A percentile compares a stretch with the other conserved stretches of the same genome.
phyloP scores from a whole-genome alignment of 2,888 invertebrate species.

The Cyaniris semiargus region DNA sequence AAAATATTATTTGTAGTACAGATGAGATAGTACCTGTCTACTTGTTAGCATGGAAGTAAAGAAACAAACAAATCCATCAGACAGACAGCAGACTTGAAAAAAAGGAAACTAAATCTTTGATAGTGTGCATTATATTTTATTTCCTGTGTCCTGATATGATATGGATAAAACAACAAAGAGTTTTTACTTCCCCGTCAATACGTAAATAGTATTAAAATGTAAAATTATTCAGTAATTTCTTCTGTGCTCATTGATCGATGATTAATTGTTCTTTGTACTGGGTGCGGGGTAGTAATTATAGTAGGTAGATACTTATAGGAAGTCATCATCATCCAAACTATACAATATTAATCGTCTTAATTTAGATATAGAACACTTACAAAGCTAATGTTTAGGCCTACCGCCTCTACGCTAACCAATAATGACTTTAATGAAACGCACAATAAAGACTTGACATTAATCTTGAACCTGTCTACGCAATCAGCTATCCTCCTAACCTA shows the following conservation, averaged over 20 bases:
- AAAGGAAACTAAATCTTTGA: not conserved
- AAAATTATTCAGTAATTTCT: not conserved
- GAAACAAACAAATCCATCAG: not conserved
- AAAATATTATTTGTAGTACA: not conserved
- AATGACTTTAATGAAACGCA: no score
- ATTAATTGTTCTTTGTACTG: not conserved
- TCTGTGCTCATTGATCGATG: not conserved
- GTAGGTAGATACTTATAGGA: not conserved
- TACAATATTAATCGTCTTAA: no score
- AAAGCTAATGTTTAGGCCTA: no score
- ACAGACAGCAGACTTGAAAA: not conserved
- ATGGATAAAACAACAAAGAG: not conserved
- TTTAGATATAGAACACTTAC: no score
- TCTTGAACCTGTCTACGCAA: no score
- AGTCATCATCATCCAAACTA: no score
- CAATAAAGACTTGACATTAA: no score
- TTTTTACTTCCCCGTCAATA: not conserved
- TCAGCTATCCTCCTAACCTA: no score
- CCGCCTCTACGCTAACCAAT: no score
- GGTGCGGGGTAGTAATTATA: not conserved
- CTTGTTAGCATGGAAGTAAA: not conserved
- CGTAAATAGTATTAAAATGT: not conserved
- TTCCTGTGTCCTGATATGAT: constrained; percentile 1
- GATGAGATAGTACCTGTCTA: not conserved
- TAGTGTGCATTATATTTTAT: not conserved